A percentile compares a stretch with the other conserved stretches of the same genome.
Evolutionary conservation across 2,113 vertebrate species (phyloP).

Genomic region (Phyllopteryx taeniolatus): DNA sequence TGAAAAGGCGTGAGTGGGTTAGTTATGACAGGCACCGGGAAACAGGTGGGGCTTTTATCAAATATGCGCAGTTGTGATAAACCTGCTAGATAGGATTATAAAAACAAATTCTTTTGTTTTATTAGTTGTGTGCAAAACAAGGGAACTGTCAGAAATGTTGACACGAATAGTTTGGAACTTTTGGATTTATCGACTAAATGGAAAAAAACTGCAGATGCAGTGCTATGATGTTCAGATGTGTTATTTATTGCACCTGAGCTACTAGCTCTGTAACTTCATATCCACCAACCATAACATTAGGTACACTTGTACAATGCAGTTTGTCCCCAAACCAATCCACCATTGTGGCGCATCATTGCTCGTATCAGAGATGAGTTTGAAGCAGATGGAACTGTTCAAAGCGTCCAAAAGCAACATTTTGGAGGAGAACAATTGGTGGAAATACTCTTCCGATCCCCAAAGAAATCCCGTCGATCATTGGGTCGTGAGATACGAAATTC

Average conservation of each 20-base stretch:
- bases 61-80: slow-evolving; percentile 27
- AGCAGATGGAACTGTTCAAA: too few relatives aligned
- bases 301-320: neutral
- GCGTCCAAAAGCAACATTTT: too few relatives aligned
- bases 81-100: neutral
- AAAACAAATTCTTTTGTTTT: neutral
- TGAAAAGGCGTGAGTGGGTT: slow-evolving; percentile 61
- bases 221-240: neutral
- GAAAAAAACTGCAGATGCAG: neutral
- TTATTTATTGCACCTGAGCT: neutral
- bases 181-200: neutral
- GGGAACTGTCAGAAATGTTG: neutral
- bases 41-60: slow-evolving; percentile 70
- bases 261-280: neutral
- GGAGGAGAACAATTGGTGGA: too few relatives aligned
- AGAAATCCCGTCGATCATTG: too few relatives aligned
- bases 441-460: too few relatives aligned
- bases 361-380: too few relatives aligned
- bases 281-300: neutral
- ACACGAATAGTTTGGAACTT: neutral
- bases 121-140: neutral
- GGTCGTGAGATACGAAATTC: too few relatives aligned
- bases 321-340: too few relatives aligned
- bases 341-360: too few relatives aligned
- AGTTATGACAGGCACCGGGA: slow-evolving; percentile 47